These are phyloP conservation scores for Drosophila pseudoananassae DNA, from an alignment of 1,140 invertebrate species.

Conservation along the genomic window DNA sequence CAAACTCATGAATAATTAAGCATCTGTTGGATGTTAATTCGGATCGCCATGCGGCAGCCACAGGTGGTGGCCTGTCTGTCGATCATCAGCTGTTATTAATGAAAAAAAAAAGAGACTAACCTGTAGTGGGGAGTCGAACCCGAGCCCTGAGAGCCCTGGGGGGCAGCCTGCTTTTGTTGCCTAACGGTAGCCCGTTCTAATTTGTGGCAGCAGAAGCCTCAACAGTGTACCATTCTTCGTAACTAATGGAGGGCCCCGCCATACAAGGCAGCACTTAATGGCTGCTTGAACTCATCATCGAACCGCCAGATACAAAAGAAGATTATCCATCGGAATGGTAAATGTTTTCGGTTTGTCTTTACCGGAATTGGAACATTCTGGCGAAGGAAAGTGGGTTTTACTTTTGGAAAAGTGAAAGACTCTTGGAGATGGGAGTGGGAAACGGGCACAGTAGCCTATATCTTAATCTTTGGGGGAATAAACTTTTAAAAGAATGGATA, in stretches of 20 bases:
- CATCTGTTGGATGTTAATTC: too few relatives aligned
- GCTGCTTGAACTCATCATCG: not conserved
- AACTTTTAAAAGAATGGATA: too few relatives aligned
- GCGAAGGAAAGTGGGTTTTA: not conserved
- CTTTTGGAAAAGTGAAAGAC: slow-evolving; percentile 40
- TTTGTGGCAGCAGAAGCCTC: slow-evolving; percentile 46
- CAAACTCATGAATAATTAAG: slow-evolving; percentile 72
- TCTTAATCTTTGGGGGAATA: not conserved
- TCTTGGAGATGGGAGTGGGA: not conserved
- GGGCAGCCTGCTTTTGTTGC: too few relatives aligned
- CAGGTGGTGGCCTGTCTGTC: slow-evolving; percentile 16
- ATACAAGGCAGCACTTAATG: slow-evolving; percentile 40
- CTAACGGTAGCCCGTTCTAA: slow-evolving; percentile 76
- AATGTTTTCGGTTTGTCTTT: slow-evolving; percentile 22
- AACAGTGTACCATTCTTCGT: slow-evolving; percentile 13
- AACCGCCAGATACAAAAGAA: slow-evolving; percentile 11
- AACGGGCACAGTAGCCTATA: slow-evolving; percentile 1
- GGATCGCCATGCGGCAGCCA: slow-evolving; percentile 9
- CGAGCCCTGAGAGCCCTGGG: not conserved
- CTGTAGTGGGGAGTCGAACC: slow-evolving; percentile 8
- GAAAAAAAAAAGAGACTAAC: slow-evolving; percentile 38
- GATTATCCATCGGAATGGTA: slow-evolving; percentile 19
- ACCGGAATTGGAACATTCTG: slow-evolving; percentile 33
- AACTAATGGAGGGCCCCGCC: slow-evolving; percentile 1
- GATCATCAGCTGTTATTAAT: slow-evolving; percentile 53